Evolutionary conservation across 1,140 invertebrate species (phyloP).

Genomic region (Ganaspis sp.): DNA sequence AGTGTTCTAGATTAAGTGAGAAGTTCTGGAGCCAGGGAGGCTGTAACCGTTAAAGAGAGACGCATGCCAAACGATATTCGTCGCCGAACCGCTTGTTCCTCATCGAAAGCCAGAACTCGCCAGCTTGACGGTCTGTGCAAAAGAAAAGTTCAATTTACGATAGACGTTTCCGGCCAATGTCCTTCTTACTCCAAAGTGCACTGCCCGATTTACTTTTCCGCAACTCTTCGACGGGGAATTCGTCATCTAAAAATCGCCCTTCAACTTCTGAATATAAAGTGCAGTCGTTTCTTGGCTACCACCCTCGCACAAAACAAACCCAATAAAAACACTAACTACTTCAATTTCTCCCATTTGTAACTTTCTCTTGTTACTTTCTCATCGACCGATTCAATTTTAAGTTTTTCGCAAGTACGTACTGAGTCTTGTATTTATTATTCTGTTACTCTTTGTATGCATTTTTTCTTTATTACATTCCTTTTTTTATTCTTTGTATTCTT

Average conservation of each 20-base stretch:
- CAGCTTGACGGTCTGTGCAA: not conserved
- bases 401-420: too few relatives aligned
- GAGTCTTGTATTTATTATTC: too few relatives aligned
- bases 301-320: not conserved
- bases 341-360: conserved; percentile 33
- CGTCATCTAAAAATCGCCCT: not conserved
- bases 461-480: too few relatives aligned
- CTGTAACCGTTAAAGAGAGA: not conserved
- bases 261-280: not conserved
- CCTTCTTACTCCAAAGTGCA: not conserved
- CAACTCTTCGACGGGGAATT: not conserved
- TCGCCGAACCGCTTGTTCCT: not conserved
- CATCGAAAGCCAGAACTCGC: not conserved
- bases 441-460: too few relatives aligned
- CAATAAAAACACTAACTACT: not conserved
- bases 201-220: conserved; percentile 31
- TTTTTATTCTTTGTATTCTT: too few relatives aligned
- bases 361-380: not conserved
- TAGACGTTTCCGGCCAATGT: conserved; percentile 35
- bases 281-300: not conserved
- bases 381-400: not conserved
- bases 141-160: conserved; percentile 38
- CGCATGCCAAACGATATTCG: not conserved
- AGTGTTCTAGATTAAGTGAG: not conserved
- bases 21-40: not conserved